Base-by-base conservation (phyloP, 2,888 invertebrate species). In the Drosophila pseudotakahashii region DNA sequence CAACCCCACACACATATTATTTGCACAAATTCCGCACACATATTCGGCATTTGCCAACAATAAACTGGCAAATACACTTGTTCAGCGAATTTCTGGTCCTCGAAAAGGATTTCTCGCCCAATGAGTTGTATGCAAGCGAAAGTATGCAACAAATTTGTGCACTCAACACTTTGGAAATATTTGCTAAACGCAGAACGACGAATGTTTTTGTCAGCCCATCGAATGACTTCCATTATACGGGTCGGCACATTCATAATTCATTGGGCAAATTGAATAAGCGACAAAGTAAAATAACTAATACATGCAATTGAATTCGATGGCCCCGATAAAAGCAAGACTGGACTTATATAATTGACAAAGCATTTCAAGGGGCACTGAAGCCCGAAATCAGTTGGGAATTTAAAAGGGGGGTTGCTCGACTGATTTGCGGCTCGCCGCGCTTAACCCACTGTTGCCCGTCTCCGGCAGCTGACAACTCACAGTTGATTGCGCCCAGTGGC, bases 401-500 rank as follows among this genome's bases (percentile, higher is more conserved):
- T 59, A 54, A 74, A 74, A n/a, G n/a, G 66, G 54, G 61, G 30
- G 30, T 2, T 7, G 4, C 51, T 26, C 77, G 67, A 77, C 77
- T 81, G 77, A 83, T 68, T 78, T 73, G 71, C 71, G 74, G 74
- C 48, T 34, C 45, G 36, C 30, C 63, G 54, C 34, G 34, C 16
- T 9, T 58, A 44, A 36, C 64, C 63, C 44, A 26, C 50, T 39
- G 19, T 37, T 37, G 16, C 36, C 58, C 48, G 59, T 16, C 39
- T 39, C 34, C 61, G 68, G 61, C 63, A 71, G 76, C 63, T 77
- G 73, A 80, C 78, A 82, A 63, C 71, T 78, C 57, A 62, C 81
- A 81, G 75, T 75, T 79, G 75, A 82, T 81, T 82, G 75, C 73
- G 73, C 79, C 69, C 73, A 57, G 64, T 60, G 63, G 66, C 51